Evolutionary conservation across 2,797 vertebrate species (phyloP).

Genomic region (Intellagama lesueurii): DNA sequence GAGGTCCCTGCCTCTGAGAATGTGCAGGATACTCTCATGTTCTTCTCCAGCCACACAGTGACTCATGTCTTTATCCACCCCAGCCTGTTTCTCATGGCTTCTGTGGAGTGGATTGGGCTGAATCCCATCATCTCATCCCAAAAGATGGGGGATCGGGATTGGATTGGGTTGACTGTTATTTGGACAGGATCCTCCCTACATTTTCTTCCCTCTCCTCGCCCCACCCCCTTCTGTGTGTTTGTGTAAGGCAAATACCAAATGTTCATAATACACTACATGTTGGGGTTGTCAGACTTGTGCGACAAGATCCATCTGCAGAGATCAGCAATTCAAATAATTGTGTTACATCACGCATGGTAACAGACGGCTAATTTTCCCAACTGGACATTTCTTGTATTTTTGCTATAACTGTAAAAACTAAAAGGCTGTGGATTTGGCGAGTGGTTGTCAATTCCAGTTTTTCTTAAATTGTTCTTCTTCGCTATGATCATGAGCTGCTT

Average conservation of each 20-base stretch:
- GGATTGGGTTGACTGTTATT: neutral
- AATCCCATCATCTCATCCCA: neutral
- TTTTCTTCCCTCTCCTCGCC: too few species aligned
- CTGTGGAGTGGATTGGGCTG: neutral
- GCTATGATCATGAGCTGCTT: neutral
- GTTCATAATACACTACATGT: too few species aligned
- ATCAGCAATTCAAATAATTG: neutral
- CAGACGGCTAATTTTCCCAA: neutral
- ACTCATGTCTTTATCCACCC: too few species aligned
- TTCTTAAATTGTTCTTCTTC: neutral
- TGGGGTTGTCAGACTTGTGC: too few species aligned
- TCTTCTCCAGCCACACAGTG: too few species aligned
- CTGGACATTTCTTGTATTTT: neutral
- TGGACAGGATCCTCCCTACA: neutral
- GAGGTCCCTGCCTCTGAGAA: neutral
- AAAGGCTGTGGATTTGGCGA: neutral
- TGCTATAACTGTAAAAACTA: neutral
- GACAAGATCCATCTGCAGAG: too few species aligned
- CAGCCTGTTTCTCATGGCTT: neutral
- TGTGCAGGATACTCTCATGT: neutral
- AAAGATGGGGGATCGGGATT: neutral
- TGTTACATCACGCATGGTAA: neutral
- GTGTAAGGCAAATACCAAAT: too few species aligned
- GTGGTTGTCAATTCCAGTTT: neutral
- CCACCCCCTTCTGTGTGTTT: too few species aligned